Conservation (phyloP, 2,113 vertebrate genomes). For the Nymphicus hollandicus region DNA sequence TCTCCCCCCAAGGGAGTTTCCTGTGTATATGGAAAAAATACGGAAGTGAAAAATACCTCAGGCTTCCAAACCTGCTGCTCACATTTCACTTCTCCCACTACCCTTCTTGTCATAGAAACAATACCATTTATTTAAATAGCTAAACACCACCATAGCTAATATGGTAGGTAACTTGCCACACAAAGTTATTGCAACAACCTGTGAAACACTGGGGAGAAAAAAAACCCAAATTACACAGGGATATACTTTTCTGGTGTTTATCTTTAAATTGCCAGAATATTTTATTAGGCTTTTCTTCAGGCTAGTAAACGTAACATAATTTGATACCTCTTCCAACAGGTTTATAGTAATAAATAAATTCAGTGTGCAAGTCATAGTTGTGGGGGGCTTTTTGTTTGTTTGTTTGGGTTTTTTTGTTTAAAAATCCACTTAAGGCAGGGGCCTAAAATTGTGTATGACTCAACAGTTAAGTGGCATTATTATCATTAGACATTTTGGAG, state of each 20-base stretch:
- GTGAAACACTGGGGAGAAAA: neutral
- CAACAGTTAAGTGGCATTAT: neutral
- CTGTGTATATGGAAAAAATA: conserved; percentile 47
- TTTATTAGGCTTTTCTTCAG: conserved; percentile 30
- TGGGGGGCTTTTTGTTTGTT: neutral
- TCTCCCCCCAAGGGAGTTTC: conserved; percentile 14
- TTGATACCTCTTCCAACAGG: neutral
- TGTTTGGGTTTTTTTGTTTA: neutral
- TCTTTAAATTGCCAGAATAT: neutral
- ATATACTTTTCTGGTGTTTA: neutral
- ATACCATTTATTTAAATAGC: neutral
- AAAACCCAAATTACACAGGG: neutral
- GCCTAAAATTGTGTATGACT: neutral
- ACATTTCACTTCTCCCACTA: conserved; percentile 23
- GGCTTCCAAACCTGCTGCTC: neutral
- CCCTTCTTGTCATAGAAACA: neutral
- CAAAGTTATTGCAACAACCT: neutral
- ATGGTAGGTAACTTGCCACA: neutral
- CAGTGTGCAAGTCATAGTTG: neutral
- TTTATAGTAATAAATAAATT: neutral
- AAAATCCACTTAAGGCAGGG: neutral
- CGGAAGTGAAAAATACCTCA: conserved; percentile 60
- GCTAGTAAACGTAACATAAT: neutral
- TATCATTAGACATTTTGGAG: neutral
- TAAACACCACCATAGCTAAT: neutral